Percentiles rank a stretch among this genome's conserved stretches.
phyloP scores from a whole-genome alignment of 2,888 invertebrate genomes.

The Coremacera marginata region DNA sequence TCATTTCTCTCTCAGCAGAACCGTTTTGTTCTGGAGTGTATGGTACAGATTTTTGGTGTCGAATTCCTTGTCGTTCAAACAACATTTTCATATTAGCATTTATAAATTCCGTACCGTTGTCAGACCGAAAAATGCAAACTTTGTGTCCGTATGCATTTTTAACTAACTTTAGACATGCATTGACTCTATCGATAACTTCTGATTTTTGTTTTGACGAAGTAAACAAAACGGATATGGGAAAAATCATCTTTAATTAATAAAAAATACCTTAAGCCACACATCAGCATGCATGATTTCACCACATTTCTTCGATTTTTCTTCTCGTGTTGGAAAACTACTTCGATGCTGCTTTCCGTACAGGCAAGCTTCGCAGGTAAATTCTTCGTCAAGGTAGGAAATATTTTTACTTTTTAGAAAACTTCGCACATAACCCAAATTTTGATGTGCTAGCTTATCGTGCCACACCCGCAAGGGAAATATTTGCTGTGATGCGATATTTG shows the following conservation, averaged over 20 bases:
- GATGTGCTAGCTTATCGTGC: no score
- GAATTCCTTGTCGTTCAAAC: slow-evolving; percentile 49
- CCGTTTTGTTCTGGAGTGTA: slow-evolving; percentile 65
- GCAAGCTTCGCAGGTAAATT: slow-evolving; percentile 49
- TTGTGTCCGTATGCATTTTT: slow-evolving; percentile 49
- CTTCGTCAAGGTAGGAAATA: slow-evolving; percentile 41
- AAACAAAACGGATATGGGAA: slow-evolving; percentile 45
- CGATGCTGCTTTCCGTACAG: slow-evolving; percentile 48
- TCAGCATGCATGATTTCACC: slow-evolving; percentile 46
- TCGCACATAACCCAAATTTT: no score
- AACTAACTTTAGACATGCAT: slow-evolving; percentile 44
- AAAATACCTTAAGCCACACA: slow-evolving; percentile 48
- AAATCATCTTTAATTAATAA: slow-evolving; percentile 49
- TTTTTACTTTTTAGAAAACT: slow-evolving; percentile 5
- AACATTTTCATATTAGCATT: slow-evolving; percentile 49
- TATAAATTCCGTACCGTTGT: slow-evolving; percentile 56
- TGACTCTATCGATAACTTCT: slow-evolving; percentile 40
- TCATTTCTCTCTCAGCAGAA: slow-evolving; percentile 58
- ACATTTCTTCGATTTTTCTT: not conserved
- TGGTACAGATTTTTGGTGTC: slow-evolving; percentile 50
- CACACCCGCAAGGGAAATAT: no score
- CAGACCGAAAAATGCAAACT: slow-evolving; percentile 51
- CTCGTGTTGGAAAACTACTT: slow-evolving; percentile 41
- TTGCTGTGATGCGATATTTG: no score
- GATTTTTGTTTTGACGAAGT: slow-evolving; percentile 48